These are phyloP conservation scores for Tragelaphus buxtoni DNA, from an alignment of 2,113 vertebrate genomes.

Conservation along the genomic window DNA sequence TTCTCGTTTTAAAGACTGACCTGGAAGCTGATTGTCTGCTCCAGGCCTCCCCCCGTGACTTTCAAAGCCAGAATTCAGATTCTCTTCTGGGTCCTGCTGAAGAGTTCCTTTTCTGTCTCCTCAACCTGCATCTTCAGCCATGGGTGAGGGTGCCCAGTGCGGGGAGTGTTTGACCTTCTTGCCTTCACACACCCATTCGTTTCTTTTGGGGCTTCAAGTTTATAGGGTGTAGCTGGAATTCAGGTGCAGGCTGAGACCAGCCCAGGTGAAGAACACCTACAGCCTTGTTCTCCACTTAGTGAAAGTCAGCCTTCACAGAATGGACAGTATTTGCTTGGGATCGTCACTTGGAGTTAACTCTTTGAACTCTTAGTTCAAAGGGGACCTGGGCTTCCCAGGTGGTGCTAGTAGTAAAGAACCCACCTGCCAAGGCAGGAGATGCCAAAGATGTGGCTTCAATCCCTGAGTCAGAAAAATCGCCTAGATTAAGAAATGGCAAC, in stretches of 20 bases:
- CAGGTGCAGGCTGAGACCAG: neutral
- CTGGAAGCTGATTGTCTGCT: neutral
- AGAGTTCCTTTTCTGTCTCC: neutral
- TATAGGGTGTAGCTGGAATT: neutral
- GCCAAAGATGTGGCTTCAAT: neutral
- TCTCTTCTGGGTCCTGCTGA: neutral
- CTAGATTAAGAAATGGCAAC: neutral
- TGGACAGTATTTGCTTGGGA: rapidly evolving
- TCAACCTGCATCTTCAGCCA: neutral
- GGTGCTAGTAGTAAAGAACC: neutral
- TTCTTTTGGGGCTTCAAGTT: neutral
- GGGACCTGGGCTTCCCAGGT: neutral
- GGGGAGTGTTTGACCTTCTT: neutral
- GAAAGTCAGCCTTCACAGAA: neutral
- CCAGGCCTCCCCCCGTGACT: neutral
- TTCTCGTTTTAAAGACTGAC: neutral
- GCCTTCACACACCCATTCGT: neutral
- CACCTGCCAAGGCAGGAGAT: neutral
- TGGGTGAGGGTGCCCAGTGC: rapidly evolving
- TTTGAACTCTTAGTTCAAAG: too few relatives aligned
- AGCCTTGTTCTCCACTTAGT: neutral
- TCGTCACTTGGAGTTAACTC: neutral
- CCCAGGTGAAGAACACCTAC: too few relatives aligned
- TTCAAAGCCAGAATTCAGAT: neutral
- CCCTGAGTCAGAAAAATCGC: neutral